Conservation (phyloP, 2,797 vertebrate species). For the Momotus momota region DNA sequence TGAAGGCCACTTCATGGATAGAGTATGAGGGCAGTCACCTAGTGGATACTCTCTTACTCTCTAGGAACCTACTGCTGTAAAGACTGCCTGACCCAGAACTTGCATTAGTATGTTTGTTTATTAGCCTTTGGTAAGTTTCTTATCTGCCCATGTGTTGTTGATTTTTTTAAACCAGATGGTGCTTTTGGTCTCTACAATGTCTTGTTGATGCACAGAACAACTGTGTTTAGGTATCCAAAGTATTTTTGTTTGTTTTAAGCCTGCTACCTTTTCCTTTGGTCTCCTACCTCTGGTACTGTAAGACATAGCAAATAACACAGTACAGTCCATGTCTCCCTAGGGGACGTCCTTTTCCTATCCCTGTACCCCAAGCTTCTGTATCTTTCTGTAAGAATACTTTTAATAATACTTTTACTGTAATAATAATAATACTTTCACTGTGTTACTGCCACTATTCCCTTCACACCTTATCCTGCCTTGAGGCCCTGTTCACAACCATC, state of each 20-base stretch:
- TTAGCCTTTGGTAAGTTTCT: neutral
- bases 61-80: neutral
- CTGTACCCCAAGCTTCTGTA: neutral
- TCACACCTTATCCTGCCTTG: neutral
- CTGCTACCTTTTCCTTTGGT: neutral
- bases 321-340: rapidly evolving
- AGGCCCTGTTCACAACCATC: neutral
- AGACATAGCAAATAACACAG: neutral
- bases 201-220: neutral
- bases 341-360: neutral
- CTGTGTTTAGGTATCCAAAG: neutral
- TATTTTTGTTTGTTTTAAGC: neutral
- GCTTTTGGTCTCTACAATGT: neutral
- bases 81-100: neutral
- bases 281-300: neutral
- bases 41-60: neutral
- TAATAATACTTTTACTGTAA: too few species aligned
- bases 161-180: neutral
- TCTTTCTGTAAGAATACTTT: neutral
- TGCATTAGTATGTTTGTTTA: neutral
- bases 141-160: neutral
- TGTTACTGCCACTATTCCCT: neutral
- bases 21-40: neutral
- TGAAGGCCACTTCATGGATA: neutral
- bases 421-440: neutral